Evolutionary conservation across 2,888 invertebrate genomes (phyloP), one percentile per base, ranked within the genome.

Genomic region (Acleris sparsana): DNA sequence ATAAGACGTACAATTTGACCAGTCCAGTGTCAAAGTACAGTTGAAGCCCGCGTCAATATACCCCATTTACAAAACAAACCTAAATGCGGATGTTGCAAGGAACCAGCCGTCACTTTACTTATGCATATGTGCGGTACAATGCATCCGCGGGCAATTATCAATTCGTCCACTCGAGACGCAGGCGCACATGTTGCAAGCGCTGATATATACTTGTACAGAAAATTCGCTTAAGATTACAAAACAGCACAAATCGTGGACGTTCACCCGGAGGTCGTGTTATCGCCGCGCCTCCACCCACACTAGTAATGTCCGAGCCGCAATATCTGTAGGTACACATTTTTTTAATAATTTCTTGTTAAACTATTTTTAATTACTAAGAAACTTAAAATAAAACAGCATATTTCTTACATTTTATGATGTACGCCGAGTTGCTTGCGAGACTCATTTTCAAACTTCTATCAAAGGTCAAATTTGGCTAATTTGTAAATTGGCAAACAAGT

Each of bases 241-340:
- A 20, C 39, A 20, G 43, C 39, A 49, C 33, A 33, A 49, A n/a
- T 44, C 44, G 44, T 59, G 49, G 59, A 51, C 59, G 39, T 51
- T 59, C 59, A 51, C 49, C 58, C 59, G 59, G 59, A 59, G 51
- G 20, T 39, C 59, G 6, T 25, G 39, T 59, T 59, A 59, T 59
- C 59, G 13, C 56, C 17, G 17, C 18, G 25, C 48, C 20, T 20
- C 59, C 49, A 53, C 53, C 53, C 53, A 53, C 59, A 13, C 39
- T 51, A 20, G 33, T 53, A 18, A 49, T n/a, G 49, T 49, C 20
- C 33, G 25, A 51, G 49, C 39, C 49, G 39, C 49, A 59, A 49
- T 20, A 59, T 51, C 25, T 22, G 5, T 18, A 39, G 29, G 29
- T 6, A 7, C 49, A 48, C 18, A 46, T 25, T 11, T 57, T n/a